Percentiles rank a stretch among this genome's conserved stretches.
Evolutionary conservation across 2,113 vertebrate genomes (phyloP).

Genomic region (Oreochromis aureus): DNA sequence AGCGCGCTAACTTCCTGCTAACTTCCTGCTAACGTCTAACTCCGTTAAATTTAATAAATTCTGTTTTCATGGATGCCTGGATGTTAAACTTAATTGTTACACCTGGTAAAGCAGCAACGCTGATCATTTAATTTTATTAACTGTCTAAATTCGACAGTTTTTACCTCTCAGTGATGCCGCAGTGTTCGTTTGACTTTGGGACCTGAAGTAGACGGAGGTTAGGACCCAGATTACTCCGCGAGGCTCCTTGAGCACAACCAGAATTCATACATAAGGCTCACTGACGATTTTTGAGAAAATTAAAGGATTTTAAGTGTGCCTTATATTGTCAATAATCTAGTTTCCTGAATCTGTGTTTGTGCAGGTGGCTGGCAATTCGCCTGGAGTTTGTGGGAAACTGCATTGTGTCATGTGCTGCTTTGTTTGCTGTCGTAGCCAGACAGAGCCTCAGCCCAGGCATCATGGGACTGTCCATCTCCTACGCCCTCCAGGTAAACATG

Average conservation of each 20-base stretch:
- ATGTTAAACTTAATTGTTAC: no score
- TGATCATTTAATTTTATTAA: not conserved
- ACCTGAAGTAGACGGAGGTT: not conserved
- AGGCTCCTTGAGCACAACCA: no score
- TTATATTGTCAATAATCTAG: not conserved
- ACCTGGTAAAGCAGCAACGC: not conserved
- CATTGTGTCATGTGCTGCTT: constrained; percentile 83
- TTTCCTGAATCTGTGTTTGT: not conserved
- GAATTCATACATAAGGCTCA: no score
- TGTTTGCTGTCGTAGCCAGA: constrained; percentile 86
- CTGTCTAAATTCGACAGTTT: no score
- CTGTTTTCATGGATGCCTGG: no score
- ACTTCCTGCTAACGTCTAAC: not conserved
- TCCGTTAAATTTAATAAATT: no score
- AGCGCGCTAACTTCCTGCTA: not conserved
- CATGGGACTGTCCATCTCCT: constrained; percentile 91
- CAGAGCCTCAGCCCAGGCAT: constrained; percentile 83
- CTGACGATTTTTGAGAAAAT: not conserved
- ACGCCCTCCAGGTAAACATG: constrained; percentile 85
- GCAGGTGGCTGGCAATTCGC: constrained; percentile 89
- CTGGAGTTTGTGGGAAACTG: constrained; percentile 93
- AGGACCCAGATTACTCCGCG: no score
- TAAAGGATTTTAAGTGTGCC: not conserved
- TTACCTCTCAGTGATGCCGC: rapidly evolving
- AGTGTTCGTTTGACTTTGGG: not conserved